These are phyloP conservation scores for Rhabdornis inornatus DNA, from an alignment of 2,113 vertebrate species.

Conservation along the genomic window DNA sequence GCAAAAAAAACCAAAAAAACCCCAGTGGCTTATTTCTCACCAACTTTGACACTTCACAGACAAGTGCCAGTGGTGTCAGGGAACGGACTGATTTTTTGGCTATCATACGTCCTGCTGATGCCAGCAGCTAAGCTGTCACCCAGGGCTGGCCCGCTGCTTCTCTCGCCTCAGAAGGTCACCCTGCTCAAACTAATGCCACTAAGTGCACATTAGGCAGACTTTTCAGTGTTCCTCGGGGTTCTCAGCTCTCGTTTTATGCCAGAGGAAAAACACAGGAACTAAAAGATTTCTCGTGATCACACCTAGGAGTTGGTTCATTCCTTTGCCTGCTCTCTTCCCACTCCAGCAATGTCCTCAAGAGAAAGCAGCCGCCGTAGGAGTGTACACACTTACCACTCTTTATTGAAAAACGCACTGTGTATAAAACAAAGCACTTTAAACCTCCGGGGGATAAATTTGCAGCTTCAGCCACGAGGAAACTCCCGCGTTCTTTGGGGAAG, in stretches of 20 bases:
- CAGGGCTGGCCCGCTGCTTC: not conserved
- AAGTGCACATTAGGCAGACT: not conserved
- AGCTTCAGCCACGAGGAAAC: not conserved
- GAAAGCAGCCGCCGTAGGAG: not conserved
- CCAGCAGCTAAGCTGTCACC: not conserved
- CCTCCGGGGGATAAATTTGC: not conserved
- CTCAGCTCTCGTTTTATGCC: not conserved
- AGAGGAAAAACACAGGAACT: not conserved
- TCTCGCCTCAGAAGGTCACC: not conserved
- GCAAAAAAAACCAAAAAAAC: no score
- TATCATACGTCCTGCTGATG: accelerated
- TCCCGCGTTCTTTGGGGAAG: not conserved
- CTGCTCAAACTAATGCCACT: not conserved
- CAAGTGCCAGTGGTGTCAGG: not conserved
- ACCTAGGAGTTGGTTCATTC: no score
- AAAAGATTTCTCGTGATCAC: not conserved
- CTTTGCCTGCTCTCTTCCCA: not conserved
- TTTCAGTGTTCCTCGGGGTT: not conserved
- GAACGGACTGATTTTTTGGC: not conserved
- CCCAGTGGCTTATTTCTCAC: not conserved
- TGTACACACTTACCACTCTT: not conserved
- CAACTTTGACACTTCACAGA: not conserved
- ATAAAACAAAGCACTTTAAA: not conserved
- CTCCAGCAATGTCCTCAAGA: accelerated
- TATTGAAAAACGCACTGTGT: not conserved